Conservation (phyloP, 2,888 invertebrate genomes). For the Petrolisthes cinctipes region DNA sequence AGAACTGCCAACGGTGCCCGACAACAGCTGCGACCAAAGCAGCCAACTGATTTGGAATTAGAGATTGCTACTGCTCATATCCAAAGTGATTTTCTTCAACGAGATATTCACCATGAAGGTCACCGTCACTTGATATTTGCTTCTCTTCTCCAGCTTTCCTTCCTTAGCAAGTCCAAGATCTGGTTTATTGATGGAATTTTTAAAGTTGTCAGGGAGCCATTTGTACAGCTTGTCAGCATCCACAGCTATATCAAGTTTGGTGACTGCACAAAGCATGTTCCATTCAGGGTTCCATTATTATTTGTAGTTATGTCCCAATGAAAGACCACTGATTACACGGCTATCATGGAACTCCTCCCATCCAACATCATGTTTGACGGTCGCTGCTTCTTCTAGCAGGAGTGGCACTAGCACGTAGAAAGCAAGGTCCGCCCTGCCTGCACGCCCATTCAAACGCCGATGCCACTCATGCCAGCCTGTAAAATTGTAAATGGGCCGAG, state of each 20-base stretch:
- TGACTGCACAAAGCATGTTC: slow-evolving; percentile 23
- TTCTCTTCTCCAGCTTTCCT: slow-evolving; percentile 20
- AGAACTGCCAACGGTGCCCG: slow-evolving; percentile 43
- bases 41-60: slow-evolving; percentile 41
- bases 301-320: slow-evolving; percentile 41
- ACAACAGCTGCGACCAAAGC: slow-evolving; percentile 41
- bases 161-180: slow-evolving; percentile 34
- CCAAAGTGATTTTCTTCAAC: slow-evolving; percentile 30
- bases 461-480: too few relatives aligned
- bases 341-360: too few relatives aligned
- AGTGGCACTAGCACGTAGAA: too few relatives aligned
- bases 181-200: slow-evolving; percentile 44
- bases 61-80: slow-evolving; percentile 27
- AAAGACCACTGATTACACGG: slow-evolving; percentile 32
- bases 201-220: slow-evolving; percentile 38
- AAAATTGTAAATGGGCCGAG: too few relatives aligned
- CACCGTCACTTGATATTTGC: slow-evolving; percentile 31
- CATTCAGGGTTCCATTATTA: slow-evolving; percentile 29
- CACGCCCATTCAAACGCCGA: too few relatives aligned
- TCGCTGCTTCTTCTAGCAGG: too few relatives aligned
- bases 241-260: slow-evolving; percentile 33
- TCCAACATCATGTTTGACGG: too few relatives aligned
- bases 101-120: slow-evolving; percentile 31
- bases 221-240: slow-evolving; percentile 33
- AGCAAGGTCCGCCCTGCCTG: too few relatives aligned